Base-by-base conservation (phyloP, 2,797 vertebrate genomes). In the Ctenopoma multispine region DNA sequence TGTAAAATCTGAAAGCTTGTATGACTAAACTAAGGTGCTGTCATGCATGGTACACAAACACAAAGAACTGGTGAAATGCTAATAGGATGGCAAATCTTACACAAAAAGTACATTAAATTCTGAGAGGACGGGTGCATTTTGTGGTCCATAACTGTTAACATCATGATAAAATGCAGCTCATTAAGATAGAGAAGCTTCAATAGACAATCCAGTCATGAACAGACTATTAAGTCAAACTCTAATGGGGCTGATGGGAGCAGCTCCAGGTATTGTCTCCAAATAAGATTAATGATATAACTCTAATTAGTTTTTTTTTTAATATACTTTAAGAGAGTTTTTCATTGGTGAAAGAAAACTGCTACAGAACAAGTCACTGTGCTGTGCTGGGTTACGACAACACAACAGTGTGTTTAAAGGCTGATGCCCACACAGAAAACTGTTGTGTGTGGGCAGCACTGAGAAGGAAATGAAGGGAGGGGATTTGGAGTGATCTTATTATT, bases 211-310 rank as follows among this genome's bases (percentile, higher is more conserved):
- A 62, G 15, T 63, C 63, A 36, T 70, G 70, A 68, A 51, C 40
- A 65, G 31, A 46, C 23, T 40, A 69, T 74, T 79, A 69, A 48
- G 51, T 75, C 49, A 36, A 23, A n/a, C 50, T 55, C 24, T 71
- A 29, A 72, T 20, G 43, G 57, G 29, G 34, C 43, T 70, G 54
- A 51, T 62, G 34, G 68, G 21, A 63, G 44, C 49, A 15, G 34
- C 21, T 53, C 18, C 59, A 78, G 55, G 57, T 40, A 59, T 44
- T 57, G 43, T 72, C 40, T 64, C 49, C 43, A 49, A 31, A 48
- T 63, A 21, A 61, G 21, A 70, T 51, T 24, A 53, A 61, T 66
- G 11, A 21, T 15, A 47, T n/a, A 5, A 34, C 56, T 61, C 40
- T 43, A 49, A 48, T 40, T 44, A 27, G 20, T 7, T 46, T 57